Evolutionary conservation across 2,113 vertebrate species (phyloP).

Genomic region (Trochalopteron elliotii): DNA sequence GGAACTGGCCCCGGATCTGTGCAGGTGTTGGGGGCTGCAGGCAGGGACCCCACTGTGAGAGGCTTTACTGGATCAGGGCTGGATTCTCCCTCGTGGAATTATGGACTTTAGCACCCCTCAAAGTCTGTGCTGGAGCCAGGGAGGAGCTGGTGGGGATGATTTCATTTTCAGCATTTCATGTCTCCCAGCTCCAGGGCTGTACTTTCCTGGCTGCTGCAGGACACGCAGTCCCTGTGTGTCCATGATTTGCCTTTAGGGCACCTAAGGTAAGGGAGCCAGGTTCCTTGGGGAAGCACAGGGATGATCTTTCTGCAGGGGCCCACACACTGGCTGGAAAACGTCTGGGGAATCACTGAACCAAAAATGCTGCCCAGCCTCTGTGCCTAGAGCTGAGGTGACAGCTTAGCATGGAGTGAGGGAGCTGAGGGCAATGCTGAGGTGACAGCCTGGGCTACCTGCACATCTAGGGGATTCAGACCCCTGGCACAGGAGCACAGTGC

Average conservation of each 20-base stretch:
- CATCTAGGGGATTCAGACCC: not conserved
- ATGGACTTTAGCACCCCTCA: not conserved
- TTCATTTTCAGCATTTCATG: not conserved
- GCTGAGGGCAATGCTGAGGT: not conserved
- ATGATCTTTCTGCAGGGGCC: not conserved
- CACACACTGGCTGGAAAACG: not conserved
- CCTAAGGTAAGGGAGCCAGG: not conserved
- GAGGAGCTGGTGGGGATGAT: not conserved
- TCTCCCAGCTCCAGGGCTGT: not conserved
- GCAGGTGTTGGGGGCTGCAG: not conserved
- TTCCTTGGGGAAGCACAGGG: not conserved
- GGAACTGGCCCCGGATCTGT: accelerated
- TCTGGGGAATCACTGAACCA: not conserved
- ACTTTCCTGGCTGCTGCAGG: not conserved
- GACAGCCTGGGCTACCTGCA: not conserved
- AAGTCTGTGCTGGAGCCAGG: not conserved
- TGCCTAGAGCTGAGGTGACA: not conserved
- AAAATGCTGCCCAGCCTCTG: not conserved
- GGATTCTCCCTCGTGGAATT: not conserved
- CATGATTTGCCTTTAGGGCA: not conserved
- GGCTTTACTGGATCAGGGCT: not conserved
- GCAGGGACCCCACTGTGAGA: not conserved
- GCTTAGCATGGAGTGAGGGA: not conserved
- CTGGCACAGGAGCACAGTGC: not conserved
- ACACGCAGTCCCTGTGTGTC: not conserved